A percentile compares a stretch with the other conserved stretches of the same genome.
Conservation (phyloP, 2,797 vertebrate genomes). For the Cichlasoma orientale region DNA sequence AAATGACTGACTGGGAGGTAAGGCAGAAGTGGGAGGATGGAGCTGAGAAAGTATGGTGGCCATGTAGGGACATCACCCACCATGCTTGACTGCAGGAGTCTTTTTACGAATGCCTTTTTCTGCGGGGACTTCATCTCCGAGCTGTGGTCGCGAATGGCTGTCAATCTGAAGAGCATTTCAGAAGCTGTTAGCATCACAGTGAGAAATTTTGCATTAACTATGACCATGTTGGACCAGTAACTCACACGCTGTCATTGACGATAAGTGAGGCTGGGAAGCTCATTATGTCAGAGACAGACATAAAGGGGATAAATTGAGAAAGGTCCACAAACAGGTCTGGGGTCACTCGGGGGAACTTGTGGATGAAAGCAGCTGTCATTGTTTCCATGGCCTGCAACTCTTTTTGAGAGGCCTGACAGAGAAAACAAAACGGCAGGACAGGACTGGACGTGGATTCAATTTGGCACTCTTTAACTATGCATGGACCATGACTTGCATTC, state of each 20-base stretch:
- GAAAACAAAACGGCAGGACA: constrained; percentile 33
- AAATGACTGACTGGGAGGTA: constrained; percentile 87
- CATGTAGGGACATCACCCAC: constrained; percentile 87
- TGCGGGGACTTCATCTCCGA: constrained; percentile 86
- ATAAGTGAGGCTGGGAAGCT: constrained; percentile 88
- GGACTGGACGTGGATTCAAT: constrained; percentile 17
- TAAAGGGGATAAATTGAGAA: constrained; percentile 91
- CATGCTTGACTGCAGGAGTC: constrained; percentile 84
- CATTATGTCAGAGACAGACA: constrained; percentile 90
- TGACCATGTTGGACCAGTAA: background rate
- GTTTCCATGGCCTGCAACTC: constrained; percentile 87
- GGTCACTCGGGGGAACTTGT: constrained; percentile 87
- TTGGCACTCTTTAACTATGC: constrained; percentile 30
- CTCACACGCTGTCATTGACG: constrained; percentile 91
- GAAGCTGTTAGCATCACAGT: constrained; percentile 12
- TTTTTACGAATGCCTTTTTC: constrained; percentile 88
- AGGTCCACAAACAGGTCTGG: constrained; percentile 91
- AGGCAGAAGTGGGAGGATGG: constrained; percentile 86
- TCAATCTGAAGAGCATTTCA: constrained; percentile 77
- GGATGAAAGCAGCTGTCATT: constrained; percentile 88
- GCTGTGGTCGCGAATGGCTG: constrained; percentile 87
- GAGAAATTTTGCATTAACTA: background rate
- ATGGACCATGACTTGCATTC: constrained; percentile 8
- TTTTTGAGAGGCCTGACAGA: constrained; percentile 81
- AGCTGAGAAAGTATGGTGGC: constrained; percentile 86